Base-by-base conservation (phyloP, 2,888 invertebrate species). In the Drosophila birchii region DNA sequence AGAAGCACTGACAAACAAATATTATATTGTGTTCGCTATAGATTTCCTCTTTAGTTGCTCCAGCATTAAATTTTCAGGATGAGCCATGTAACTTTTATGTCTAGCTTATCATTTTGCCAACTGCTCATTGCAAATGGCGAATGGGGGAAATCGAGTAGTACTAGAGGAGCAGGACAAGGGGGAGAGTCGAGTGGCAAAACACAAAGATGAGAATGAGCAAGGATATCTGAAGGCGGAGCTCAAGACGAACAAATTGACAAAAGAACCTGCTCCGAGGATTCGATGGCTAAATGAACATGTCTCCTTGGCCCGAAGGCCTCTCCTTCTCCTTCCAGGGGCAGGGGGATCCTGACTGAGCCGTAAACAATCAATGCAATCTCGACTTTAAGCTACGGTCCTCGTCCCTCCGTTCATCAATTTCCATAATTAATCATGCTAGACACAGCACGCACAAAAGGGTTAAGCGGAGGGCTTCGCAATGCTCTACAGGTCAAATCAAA, bases 61-160 rank as follows among this genome's bases (percentile, higher is more conserved):
- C 41, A 53, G 72, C 76, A 78, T 64, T 76, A 67, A 72, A 71
- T 54, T 66, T 53, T 18, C 68, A 73, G 59, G 68, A 68, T 61
- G 53, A 75, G 61, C 58, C 78, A 51, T 78, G 74, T 63, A 76
- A 74, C 36, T 64, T 79, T 79, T 74, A 59, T 79, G 64, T 62
- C 63, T 61, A 80, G 78, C 78, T 78, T 75, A 80, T 80, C 80
- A 77, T 61, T 77, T 61, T 51, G 79, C 64, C 57, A 75, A 63
- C 58, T 59, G 51, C 26, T 61, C 34, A 5, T 12, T 16, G 18
- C 3, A n/a, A n/a, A n/a, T n/a, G 29, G 11, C 23, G 23, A 23
- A 18, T 5, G 43, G 1, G 7, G 36, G 12, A 29, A 43, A 18
- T n/a, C 39, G 57, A 20, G 29, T n/a, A 16, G 59, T 23, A 63